Evolutionary conservation across 2,888 invertebrate genomes (phyloP).

Genomic region (Eupelmus urozonus): DNA sequence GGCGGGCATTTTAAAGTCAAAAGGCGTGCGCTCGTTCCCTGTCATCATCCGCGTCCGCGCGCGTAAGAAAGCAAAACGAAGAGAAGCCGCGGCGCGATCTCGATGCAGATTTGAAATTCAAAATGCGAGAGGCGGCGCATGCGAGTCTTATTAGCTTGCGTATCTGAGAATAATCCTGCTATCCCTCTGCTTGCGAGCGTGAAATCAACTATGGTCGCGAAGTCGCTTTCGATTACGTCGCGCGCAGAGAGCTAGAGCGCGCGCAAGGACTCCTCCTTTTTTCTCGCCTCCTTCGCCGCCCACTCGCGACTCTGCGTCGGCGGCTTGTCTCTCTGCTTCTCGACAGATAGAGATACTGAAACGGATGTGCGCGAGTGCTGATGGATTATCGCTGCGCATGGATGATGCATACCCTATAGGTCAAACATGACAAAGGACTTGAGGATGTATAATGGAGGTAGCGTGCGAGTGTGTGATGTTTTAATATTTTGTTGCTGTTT

Average conservation of each 20-base stretch:
- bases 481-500: no score
- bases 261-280: constrained; percentile 35
- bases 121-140: neutral
- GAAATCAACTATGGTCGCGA: constrained; percentile 19
- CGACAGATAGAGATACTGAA: no score
- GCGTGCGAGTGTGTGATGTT: no score
- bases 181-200: neutral
- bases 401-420: no score
- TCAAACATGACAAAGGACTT: no score
- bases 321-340: no score
- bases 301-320: neutral
- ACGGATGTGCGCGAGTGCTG: no score
- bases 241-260: neutral
- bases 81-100: neutral
- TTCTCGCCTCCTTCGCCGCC: constrained; percentile 1
- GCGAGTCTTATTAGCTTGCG: constrained; percentile 14
- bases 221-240: constrained; percentile 30
- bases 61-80: neutral
- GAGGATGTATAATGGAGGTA: no score
- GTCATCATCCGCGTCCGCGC: neutral
- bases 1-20: constrained; percentile 34
- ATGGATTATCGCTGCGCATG: no score
- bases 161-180: neutral
- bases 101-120: constrained; percentile 28
- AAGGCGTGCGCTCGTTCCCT: neutral